These are phyloP conservation scores for Athene cunicularia DNA, from an alignment of 2,113 vertebrate species.

Conservation along the genomic window DNA sequence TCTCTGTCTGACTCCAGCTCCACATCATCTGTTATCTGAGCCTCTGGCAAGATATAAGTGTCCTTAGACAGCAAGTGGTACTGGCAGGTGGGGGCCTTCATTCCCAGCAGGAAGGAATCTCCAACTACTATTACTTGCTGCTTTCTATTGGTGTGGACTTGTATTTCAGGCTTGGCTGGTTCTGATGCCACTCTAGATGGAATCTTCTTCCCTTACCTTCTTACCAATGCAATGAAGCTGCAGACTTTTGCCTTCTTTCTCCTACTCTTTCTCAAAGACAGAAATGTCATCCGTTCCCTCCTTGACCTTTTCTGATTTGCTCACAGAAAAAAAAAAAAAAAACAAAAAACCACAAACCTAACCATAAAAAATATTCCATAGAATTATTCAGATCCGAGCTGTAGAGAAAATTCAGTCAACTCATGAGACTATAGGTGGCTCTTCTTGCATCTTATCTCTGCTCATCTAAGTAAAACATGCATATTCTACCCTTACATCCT, in stretches of 20 bases:
- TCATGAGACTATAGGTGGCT: rapidly evolving
- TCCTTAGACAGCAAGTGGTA: background rate
- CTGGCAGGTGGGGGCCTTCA: background rate
- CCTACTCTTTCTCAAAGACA: background rate
- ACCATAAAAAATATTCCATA: background rate
- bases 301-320: background rate
- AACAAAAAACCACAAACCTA: background rate
- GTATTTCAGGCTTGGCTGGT: background rate
- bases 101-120: background rate
- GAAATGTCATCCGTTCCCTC: background rate
- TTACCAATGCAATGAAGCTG: background rate
- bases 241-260: background rate
- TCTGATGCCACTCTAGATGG: background rate
- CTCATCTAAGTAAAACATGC: background rate
- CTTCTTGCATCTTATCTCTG: background rate
- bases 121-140: background rate
- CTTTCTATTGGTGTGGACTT: background rate
- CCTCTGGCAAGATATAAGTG: background rate
- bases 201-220: background rate
- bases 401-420: background rate
- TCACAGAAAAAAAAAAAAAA: background rate
- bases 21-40: background rate
- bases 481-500: background rate
- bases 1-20: background rate
- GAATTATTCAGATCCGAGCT: background rate